Percentiles rank a stretch among this genome's conserved stretches.
Evolutionary conservation across 2,797 vertebrate species (phyloP).

Genomic region (Poecilia picta): DNA sequence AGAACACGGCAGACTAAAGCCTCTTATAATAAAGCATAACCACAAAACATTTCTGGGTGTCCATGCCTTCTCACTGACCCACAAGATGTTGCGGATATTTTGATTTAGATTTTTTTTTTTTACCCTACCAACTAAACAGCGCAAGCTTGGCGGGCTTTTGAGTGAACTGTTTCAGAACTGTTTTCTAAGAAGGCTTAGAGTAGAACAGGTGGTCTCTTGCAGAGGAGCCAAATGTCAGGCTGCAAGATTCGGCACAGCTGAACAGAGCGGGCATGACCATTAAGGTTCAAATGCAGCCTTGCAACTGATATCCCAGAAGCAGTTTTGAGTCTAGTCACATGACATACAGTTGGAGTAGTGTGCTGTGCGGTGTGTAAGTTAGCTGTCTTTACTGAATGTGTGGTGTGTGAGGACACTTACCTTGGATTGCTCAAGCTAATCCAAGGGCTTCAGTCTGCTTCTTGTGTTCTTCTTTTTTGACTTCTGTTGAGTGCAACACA

Average conservation of each 20-base stretch:
- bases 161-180: conserved; percentile 47
- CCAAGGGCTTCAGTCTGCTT: conserved; percentile 61
- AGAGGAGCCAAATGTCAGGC: conserved; percentile 66
- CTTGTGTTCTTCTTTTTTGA: conserved; percentile 61
- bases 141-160: conserved; percentile 31
- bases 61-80: conserved; percentile 31
- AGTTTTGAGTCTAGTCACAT: conserved; percentile 32
- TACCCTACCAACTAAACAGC: conserved; percentile 19
- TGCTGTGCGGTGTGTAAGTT: conserved; percentile 6
- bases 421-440: conserved; percentile 76
- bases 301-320: conserved; percentile 64
- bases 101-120: conserved; percentile 19
- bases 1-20: conserved; percentile 48
- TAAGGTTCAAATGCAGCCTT: conserved; percentile 70
- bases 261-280: conserved; percentile 69
- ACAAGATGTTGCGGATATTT: conserved; percentile 15
- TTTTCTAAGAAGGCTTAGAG: conserved; percentile 55
- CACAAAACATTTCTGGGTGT: conserved; percentile 39
- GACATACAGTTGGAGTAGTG: conserved; percentile 15
- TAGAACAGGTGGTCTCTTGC: conserved; percentile 69
- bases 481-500: conserved; percentile 65
- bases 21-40: conserved; percentile 44
- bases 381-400: conserved; percentile 8
- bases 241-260: conserved; percentile 60
- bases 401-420: conserved; percentile 58